Percentiles rank a stretch among this genome's conserved stretches.
phyloP scores from a whole-genome alignment of 2,113 vertebrate species.

The Antechinus stuartii region DNA sequence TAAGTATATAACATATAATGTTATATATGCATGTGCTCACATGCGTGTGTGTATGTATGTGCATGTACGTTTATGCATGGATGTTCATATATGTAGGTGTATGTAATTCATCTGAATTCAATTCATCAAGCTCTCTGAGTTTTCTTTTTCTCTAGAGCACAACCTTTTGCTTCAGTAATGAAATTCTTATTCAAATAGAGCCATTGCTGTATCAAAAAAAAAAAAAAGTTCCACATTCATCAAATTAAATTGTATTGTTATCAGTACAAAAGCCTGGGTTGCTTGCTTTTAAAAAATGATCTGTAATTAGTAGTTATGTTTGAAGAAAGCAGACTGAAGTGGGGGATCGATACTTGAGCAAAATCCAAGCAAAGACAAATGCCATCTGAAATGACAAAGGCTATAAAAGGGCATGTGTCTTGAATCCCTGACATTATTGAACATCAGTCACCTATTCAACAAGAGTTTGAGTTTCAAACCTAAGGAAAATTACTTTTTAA shows the following conservation, averaged over 20 bases:
- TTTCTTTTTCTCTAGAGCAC: neutral
- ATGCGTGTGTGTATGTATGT: neutral
- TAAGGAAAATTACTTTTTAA: neutral
- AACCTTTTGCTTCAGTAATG: slow-evolving; percentile 28
- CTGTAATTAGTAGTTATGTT: slow-evolving; percentile 6
- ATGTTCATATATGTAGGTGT: neutral
- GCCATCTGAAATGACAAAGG: neutral
- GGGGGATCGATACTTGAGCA: neutral
- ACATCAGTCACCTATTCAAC: neutral
- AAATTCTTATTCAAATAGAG: slow-evolving; percentile 30
- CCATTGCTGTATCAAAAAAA: neutral
- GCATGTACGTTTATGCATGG: neutral
- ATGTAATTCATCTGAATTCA: neutral
- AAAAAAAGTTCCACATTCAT: slow-evolving; percentile 31
- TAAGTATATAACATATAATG: neutral
- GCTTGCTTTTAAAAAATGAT: slow-evolving; percentile 7
- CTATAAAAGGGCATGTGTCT: neutral
- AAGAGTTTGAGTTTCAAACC: neutral
- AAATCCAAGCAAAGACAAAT: slow-evolving; percentile 11
- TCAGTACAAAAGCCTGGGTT: slow-evolving; percentile 15
- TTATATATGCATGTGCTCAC: neutral
- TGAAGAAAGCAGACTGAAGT: neutral
- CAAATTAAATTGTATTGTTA: slow-evolving; percentile 11
- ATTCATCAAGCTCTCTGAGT: neutral
- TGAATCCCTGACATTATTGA: neutral